Evolutionary conservation across 2,888 invertebrate genomes (phyloP).

Genomic region (Tiliacea citrago): DNA sequence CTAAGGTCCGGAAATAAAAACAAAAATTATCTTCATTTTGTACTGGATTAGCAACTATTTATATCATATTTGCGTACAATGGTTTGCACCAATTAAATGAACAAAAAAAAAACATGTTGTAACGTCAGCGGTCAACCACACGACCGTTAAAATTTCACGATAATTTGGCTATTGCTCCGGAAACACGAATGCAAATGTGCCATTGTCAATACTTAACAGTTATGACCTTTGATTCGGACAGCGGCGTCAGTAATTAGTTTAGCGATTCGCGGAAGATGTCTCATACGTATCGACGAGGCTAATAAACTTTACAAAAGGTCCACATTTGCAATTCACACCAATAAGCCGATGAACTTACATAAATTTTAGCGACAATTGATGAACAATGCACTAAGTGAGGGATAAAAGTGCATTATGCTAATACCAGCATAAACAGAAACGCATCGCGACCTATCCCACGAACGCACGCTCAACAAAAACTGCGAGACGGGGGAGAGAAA

Average conservation of each 20-base stretch:
- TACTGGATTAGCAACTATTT: conserved; percentile 43
- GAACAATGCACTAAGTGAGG: conserved; percentile 76
- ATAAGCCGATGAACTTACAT: conserved; percentile 57
- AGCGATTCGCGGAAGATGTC: conserved; percentile 79
- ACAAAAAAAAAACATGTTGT: conserved; percentile 60
- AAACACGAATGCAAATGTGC: conserved; percentile 87
- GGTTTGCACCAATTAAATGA: conserved; percentile 41
- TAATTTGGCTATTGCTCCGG: conserved; percentile 85
- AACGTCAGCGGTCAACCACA: conserved; percentile 82
- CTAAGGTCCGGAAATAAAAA: conserved; percentile 27
- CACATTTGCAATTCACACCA: conserved; percentile 68
- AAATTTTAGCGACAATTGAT: conserved; percentile 79
- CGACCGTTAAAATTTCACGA: conserved; percentile 82
- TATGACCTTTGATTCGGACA: conserved; percentile 81
- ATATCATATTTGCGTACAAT: conserved; percentile 44
- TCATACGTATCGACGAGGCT: conserved; percentile 61
- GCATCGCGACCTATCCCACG: conserved; percentile 88
- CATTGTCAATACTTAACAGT: conserved; percentile 83
- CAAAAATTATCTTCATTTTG: conserved; percentile 9
- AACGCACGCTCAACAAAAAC: conserved; percentile 85
- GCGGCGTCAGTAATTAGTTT: conserved; percentile 74
- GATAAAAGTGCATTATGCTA: conserved; percentile 87
- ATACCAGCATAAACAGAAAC: conserved; percentile 88
- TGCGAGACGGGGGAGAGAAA: conserved; percentile 84
- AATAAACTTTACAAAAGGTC: conserved; percentile 70